These are phyloP conservation scores for Tromatobia lineatoria DNA, from an alignment of 2,888 invertebrate genomes.

Conservation along the genomic window DNA sequence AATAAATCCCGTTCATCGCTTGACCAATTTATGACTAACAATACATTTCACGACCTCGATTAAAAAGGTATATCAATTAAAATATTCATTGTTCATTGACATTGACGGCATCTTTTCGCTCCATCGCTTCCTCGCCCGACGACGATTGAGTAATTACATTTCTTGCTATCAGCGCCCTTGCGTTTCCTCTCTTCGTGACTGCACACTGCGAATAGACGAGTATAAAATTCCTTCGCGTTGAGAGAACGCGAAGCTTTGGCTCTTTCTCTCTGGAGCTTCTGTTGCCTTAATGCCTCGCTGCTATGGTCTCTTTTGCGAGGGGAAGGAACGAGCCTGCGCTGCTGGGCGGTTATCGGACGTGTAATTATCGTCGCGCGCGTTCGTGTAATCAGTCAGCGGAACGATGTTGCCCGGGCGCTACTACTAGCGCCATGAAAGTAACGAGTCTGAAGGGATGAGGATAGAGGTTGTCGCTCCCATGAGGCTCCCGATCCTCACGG, in stretches of 20 bases:
- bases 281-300: background rate
- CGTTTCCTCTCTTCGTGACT: background rate
- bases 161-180: background rate
- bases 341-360: conserved; percentile 40
- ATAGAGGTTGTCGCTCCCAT: conserved; percentile 23
- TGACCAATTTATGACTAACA: background rate
- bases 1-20: background rate
- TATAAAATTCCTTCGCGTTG: conserved; percentile 43
- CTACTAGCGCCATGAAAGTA: conserved; percentile 11
- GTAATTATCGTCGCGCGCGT: conserved; percentile 61
- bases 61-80: conserved; percentile 16
- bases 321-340: conserved; percentile 1
- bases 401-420: background rate
- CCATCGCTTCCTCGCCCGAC: background rate
- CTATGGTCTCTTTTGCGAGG: background rate
- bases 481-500: background rate
- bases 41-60: conserved; percentile 26
- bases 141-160: conserved; percentile 60
- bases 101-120: background rate
- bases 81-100: conserved; percentile 33
- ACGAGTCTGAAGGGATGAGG: conserved; percentile 6
- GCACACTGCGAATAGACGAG: background rate
- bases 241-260: background rate
- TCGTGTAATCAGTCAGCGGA: conserved; percentile 63
- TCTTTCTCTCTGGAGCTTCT: background rate